A percentile compares a stretch with the other conserved stretches of the same genome.
phyloP scores from a whole-genome alignment of 2,113 vertebrate species.

The Isurus oxyrinchus region DNA sequence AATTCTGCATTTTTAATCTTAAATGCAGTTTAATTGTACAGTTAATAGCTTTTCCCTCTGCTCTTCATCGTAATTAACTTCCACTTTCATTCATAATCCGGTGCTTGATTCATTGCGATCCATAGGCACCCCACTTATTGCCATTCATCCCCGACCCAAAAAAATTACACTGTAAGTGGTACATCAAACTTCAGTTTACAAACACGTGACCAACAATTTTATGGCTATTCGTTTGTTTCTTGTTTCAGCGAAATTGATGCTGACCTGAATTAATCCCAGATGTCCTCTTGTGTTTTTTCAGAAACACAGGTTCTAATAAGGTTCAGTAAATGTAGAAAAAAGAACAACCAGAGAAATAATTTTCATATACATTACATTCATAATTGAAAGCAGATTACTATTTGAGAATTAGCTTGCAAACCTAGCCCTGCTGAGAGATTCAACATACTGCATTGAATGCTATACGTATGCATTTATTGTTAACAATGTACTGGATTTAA shows the following conservation, averaged over 20 bases:
- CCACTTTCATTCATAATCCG: background rate
- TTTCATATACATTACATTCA: background rate
- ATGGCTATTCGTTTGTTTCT: background rate
- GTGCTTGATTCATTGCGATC: background rate
- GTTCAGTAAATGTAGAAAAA: background rate
- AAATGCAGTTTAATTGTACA: background rate
- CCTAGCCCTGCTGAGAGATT: too few relatives aligned
- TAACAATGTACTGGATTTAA: background rate
- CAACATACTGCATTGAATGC: background rate
- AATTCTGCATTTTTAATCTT: background rate
- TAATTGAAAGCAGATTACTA: background rate
- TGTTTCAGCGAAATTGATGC: background rate
- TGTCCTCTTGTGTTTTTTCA: background rate
- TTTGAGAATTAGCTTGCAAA: background rate
- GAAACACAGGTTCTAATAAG: background rate
- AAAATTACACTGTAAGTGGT: background rate
- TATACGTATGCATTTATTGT: background rate
- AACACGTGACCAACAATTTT: background rate
- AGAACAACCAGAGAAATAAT: too few relatives aligned
- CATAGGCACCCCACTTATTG: background rate
- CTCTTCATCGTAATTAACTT: background rate
- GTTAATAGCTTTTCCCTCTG: background rate
- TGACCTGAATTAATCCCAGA: background rate
- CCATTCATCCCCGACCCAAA: background rate
- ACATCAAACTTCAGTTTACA: background rate